These are phyloP conservation scores for Camelus bactrianus DNA, from an alignment of 2,113 vertebrate species.

Conservation along the genomic window DNA sequence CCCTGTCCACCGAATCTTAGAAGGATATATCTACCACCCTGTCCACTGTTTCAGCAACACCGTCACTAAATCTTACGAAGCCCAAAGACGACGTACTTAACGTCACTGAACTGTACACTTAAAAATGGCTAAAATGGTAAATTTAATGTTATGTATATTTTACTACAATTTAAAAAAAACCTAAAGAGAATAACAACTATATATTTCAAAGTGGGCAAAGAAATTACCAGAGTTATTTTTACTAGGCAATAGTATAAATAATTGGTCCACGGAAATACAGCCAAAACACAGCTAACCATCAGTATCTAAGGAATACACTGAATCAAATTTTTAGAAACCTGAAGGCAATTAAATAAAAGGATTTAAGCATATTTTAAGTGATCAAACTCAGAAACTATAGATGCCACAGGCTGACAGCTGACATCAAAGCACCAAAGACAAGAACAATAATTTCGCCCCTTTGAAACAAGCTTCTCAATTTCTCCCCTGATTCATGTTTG, in stretches of 20 bases:
- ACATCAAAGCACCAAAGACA: neutral
- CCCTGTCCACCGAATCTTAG: neutral
- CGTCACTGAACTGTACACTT: neutral
- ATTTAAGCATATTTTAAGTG: neutral
- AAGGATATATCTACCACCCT: neutral
- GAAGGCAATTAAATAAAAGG: neutral
- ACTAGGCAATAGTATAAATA: neutral
- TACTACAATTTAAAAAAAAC: neutral
- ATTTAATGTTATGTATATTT: neutral
- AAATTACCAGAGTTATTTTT: constrained; percentile 5
- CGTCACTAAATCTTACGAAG: neutral
- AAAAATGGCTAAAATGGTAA: neutral
- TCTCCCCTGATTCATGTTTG: neutral
- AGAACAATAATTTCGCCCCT: neutral
- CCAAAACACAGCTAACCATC: neutral
- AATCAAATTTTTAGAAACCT: neutral
- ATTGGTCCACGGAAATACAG: neutral
- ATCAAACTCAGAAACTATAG: neutral
- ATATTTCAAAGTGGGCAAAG: neutral
- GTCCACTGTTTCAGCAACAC: neutral
- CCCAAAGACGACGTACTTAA: neutral
- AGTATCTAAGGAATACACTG: neutral
- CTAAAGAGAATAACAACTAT: neutral
- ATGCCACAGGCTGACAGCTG: neutral
- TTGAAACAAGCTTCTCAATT: neutral